Conservation (phyloP, 2,113 vertebrate genomes). For the Oreocharis arfaki region DNA sequence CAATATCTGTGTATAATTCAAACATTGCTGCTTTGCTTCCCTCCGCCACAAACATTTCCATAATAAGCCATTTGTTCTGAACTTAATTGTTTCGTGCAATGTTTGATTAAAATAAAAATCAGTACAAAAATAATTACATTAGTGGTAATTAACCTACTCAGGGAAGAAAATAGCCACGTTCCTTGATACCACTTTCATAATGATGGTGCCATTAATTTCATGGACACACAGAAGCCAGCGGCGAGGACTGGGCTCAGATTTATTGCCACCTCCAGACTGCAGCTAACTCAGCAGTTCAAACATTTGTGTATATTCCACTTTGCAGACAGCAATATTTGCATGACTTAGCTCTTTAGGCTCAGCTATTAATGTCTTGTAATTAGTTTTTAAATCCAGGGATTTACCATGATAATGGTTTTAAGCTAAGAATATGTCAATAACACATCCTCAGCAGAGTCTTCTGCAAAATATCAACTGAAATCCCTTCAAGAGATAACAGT, state of each 20-base stretch:
- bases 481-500: background rate
- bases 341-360: slow-evolving; percentile 56
- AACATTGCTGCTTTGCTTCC: background rate
- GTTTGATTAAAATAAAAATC: slow-evolving; percentile 72
- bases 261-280: slow-evolving; percentile 37
- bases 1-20: slow-evolving; percentile 3
- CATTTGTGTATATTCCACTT: slow-evolving; percentile 29
- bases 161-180: slow-evolving; percentile 32
- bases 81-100: slow-evolving; percentile 59
- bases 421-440: slow-evolving; percentile 63
- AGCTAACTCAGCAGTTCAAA: slow-evolving; percentile 59
- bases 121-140: slow-evolving; percentile 68
- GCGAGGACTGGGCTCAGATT: slow-evolving; percentile 6
- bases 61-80: slow-evolving; percentile 64
- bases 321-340: slow-evolving; percentile 57
- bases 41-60: slow-evolving; percentile 33
- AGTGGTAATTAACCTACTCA: slow-evolving; percentile 66
- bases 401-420: slow-evolving; percentile 61
- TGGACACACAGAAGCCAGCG: background rate
- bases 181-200: slow-evolving; percentile 1
- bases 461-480: background rate
- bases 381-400: slow-evolving; percentile 66
- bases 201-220: slow-evolving; percentile 22
- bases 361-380: slow-evolving; percentile 69
- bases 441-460: slow-evolving; percentile 26